Base-by-base conservation (phyloP, 2,888 invertebrate species). In the Stenodema calcarata region DNA sequence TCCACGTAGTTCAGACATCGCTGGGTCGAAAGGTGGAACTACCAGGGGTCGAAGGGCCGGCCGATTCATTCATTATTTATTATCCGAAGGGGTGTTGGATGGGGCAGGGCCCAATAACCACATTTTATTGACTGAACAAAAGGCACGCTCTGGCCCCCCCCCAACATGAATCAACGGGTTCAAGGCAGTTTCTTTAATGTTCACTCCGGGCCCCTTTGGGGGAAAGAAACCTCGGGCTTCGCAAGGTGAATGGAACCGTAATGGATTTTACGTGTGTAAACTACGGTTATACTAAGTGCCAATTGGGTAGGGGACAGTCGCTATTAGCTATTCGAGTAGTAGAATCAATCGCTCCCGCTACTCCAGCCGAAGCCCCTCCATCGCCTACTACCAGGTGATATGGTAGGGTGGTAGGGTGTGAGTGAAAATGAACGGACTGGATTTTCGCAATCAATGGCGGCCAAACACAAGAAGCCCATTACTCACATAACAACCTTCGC, bases 231-330 rank as follows among this genome's bases (percentile, higher is more conserved):
- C 27, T 78, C 44, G 44, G 47, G 78, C 12, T 44, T 2, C 27
- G 42, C 78, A 23, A 80, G 80, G 50, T 50, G 80, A 80, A 80
- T 78, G 41, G 78, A 44, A 78, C 47, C 78, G 81, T 84, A 84
- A 84, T 84, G 86, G 86, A 75, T 73, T 75, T 76, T 35, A 86
- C 86, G 86, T 78, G 86, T 78, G 76, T 78, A 76, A 75, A 76
- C 78, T 42, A 42, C 78, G 86, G 78, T 86, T 86, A 86, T 54
- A 86, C 76, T 78, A 86, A 86, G 86, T 86, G 86, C 70, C 86
- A 86, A 78, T 86, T 78, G 86, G 44, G 83, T 23, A 42, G 73
- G 73, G 82, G 80, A 78, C 78, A 47, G 83, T 54, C 28, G 73
- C 83, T 84, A 84, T 84, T 84, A 84, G 83, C 73, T 54, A 73